Evolutionary conservation across 2,797 vertebrate species (phyloP).

Genomic region (Simalia tracyae): DNA sequence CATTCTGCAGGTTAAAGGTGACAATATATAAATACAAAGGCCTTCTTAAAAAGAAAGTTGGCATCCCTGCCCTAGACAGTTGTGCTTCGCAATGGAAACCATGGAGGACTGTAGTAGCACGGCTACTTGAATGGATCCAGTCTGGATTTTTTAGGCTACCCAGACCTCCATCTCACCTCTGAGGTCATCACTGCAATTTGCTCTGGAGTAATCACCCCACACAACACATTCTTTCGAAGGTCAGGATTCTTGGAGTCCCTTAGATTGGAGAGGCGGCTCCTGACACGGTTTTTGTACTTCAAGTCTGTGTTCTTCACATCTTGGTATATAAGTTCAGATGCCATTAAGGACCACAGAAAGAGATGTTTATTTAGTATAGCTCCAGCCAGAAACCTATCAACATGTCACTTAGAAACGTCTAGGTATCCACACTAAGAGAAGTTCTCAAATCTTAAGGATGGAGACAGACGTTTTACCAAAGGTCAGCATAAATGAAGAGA

Average conservation of each 20-base stretch:
- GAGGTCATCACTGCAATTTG: conserved; percentile 90
- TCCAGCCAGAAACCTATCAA: background rate
- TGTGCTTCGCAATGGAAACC: too few species aligned
- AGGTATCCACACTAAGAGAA: background rate
- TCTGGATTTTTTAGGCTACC: fast-evolving
- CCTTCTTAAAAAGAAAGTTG: too few species aligned
- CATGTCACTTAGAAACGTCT: background rate
- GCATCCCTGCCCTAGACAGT: too few species aligned
- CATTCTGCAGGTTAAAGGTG: too few species aligned
- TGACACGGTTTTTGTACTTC: conserved; percentile 90
- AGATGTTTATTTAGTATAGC: background rate
- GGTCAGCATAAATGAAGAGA: background rate
- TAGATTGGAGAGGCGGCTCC: conserved; percentile 94
- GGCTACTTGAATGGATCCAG: background rate
- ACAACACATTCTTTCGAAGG: conserved; percentile 87
- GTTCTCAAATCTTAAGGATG: background rate
- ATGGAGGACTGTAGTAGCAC: background rate
- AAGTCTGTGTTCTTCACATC: conserved; percentile 90
- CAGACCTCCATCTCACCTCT: conserved; percentile 76
- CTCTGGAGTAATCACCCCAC: conserved; percentile 83
- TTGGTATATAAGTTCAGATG: conserved; percentile 83
- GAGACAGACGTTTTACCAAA: background rate
- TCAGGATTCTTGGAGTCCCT: conserved; percentile 95
- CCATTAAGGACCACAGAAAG: conserved; percentile 57
- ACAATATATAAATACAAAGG: too few species aligned